Evolutionary conservation across 2,888 invertebrate species (phyloP).

Genomic region (Palloptera scutellata): DNA sequence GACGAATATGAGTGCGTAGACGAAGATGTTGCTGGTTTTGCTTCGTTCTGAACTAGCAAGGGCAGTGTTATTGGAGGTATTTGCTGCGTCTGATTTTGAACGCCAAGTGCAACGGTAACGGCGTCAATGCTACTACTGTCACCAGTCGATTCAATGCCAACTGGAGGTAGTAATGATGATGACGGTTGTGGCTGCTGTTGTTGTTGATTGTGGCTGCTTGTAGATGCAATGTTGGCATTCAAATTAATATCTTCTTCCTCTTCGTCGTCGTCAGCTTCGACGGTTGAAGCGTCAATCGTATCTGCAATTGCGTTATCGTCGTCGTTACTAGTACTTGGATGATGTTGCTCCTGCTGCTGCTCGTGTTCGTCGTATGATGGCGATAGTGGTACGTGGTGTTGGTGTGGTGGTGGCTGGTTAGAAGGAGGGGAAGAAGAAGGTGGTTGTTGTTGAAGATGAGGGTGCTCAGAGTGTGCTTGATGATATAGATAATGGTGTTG

Average conservation of each 20-base stretch:
- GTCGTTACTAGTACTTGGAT: constrained; percentile 21
- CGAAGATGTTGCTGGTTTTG: constrained; percentile 38
- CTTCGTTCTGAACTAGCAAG: constrained; percentile 37
- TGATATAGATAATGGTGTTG: constrained; percentile 17
- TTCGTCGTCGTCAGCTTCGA: constrained; percentile 27
- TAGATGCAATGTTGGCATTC: constrained; percentile 33
- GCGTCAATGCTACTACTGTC: constrained; percentile 12
- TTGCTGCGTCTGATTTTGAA: constrained; percentile 33
- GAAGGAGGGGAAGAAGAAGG: constrained; percentile 53
- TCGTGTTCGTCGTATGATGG: constrained; percentile 36
- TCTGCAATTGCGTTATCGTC: constrained; percentile 43
- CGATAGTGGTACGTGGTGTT: constrained; percentile 39
- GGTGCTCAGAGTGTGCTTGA: constrained; percentile 36
- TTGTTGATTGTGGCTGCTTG: constrained; percentile 32
- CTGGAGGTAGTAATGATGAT: constrained; percentile 4
- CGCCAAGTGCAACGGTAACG: constrained; percentile 35
- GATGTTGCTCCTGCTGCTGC: constrained; percentile 38
- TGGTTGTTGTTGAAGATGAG: constrained; percentile 40
- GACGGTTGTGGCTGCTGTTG: constrained; percentile 35
- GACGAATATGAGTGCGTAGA: constrained; percentile 31
- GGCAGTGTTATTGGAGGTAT: constrained; percentile 38
- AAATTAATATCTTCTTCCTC: constrained; percentile 34
- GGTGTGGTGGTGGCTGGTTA: constrained; percentile 46
- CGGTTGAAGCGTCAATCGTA: constrained; percentile 44
- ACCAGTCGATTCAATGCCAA: background rate